A percentile compares a stretch with the other conserved stretches of the same genome.
Conservation (phyloP, 2,113 vertebrate species). For the Grammomys surdaster region DNA sequence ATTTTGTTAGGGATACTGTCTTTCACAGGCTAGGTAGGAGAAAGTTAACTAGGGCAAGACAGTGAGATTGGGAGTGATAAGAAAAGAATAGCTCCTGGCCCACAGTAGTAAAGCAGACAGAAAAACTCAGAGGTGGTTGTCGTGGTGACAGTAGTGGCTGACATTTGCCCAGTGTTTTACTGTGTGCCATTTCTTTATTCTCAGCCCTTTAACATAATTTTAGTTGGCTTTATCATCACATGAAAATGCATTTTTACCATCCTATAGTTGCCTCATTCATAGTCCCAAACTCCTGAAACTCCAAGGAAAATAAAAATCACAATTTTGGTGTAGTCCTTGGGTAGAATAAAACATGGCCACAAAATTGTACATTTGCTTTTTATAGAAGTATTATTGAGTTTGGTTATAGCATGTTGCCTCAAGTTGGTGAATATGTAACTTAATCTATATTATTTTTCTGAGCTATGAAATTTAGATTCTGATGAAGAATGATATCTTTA, state of each 20-base stretch:
- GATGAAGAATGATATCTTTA: neutral
- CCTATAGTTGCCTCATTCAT: neutral
- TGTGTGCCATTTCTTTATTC: neutral
- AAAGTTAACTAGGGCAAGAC: neutral
- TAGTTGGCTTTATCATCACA: neutral
- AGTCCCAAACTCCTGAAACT: neutral
- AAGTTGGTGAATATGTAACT: neutral
- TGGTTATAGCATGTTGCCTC: neutral
- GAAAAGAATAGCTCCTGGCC: neutral
- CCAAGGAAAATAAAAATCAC: neutral
- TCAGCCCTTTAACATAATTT: constrained; percentile 27
- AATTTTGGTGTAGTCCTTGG: neutral
- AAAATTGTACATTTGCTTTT: constrained; percentile 5
- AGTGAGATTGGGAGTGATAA: neutral
- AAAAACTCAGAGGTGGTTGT: neutral
- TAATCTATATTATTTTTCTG: constrained; percentile 7
- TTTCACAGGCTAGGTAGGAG: neutral
- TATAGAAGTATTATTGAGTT: constrained; percentile 5
- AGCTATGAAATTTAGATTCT: neutral
- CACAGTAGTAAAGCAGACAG: neutral
- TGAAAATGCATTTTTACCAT: neutral
- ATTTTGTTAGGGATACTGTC: neutral
- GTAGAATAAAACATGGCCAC: neutral
- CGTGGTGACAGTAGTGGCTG: neutral
- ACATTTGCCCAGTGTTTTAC: neutral